Conservation (phyloP, 2,888 invertebrate genomes). For the Theristus sp. region DNA sequence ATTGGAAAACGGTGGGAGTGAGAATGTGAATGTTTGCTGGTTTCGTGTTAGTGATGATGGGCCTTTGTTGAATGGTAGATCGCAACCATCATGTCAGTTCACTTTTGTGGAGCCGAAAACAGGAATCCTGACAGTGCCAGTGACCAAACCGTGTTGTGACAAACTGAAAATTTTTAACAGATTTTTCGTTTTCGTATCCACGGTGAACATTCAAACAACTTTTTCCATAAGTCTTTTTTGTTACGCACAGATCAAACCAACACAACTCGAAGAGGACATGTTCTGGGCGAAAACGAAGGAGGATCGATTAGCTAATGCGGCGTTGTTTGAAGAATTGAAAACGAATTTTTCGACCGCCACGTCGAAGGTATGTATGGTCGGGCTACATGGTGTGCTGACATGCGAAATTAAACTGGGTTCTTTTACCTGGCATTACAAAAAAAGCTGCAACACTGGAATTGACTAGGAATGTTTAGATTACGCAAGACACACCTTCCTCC, state of each 20-base stretch:
- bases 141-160: not conserved
- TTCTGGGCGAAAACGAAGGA: slow-evolving; percentile 89
- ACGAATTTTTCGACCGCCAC: not conserved
- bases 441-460: too few species aligned
- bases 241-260: slow-evolving; percentile 60
- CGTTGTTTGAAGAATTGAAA: not conserved
- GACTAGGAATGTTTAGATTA: too few species aligned
- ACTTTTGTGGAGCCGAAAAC: too few species aligned
- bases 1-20: slow-evolving; percentile 67
- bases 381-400: too few species aligned
- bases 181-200: not conserved
- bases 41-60: not conserved
- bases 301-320: slow-evolving; percentile 44
- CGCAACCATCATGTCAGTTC: too few species aligned
- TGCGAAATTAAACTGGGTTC: too few species aligned
- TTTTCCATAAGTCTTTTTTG: too few species aligned
- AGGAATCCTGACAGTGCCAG: not conserved
- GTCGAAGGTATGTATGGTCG: too few species aligned
- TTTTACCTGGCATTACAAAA: too few species aligned
- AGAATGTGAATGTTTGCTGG: not conserved
- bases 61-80: too few species aligned
- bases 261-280: slow-evolving; percentile 71
- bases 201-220: not conserved
- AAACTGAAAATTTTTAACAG: not conserved
- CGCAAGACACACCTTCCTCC: too few species aligned